Percentiles rank a stretch among this genome's conserved stretches.
Evolutionary conservation across 2,888 invertebrate species (phyloP).

Genomic region (Lamellibrachia satsuma): DNA sequence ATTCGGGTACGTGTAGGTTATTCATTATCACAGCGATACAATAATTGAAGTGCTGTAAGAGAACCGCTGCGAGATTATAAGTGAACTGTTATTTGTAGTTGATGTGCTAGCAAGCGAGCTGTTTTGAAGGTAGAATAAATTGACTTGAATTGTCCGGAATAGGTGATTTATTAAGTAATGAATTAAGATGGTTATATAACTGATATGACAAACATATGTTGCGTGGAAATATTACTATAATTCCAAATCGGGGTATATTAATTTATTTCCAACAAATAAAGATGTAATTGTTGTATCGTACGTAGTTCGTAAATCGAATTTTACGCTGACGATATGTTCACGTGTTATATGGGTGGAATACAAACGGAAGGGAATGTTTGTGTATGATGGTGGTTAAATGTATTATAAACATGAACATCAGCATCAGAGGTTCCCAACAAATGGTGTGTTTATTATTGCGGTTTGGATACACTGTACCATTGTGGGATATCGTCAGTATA

Average conservation of each 20-base stretch:
- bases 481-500: background rate
- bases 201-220: background rate
- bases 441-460: background rate
- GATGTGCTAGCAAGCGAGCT: background rate
- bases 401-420: background rate
- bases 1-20: background rate
- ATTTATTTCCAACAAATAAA: background rate
- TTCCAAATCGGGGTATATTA: background rate
- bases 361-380: background rate
- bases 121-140: background rate
- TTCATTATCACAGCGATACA: background rate
- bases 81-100: too few species aligned
- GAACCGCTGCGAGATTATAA: background rate
- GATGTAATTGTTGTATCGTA: background rate
- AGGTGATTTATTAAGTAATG: background rate
- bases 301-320: background rate
- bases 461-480: too few species aligned
- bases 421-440: background rate
- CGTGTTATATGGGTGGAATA: background rate
- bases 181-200: background rate
- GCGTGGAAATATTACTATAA: background rate
- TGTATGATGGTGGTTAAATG: background rate
- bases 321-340: background rate
- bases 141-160: background rate
- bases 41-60: background rate